Evolutionary conservation across 2,888 invertebrate genomes (phyloP).

Genomic region (Galeopsomyia nigrocyanea): DNA sequence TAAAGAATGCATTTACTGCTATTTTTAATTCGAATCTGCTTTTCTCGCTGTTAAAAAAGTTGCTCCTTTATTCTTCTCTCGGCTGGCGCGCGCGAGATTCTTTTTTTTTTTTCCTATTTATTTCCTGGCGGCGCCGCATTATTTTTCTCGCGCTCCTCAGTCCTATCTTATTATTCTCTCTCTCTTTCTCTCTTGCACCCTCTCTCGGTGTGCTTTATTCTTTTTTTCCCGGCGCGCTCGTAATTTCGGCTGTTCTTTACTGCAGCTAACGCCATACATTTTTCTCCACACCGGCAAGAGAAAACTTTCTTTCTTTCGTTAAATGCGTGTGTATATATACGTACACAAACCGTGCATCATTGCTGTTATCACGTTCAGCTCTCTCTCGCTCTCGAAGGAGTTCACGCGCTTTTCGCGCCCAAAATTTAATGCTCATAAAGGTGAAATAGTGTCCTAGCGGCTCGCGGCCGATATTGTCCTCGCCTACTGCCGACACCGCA

Average conservation of each 20-base stretch:
- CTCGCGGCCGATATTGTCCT: conserved; percentile 21
- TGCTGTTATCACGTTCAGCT: conserved; percentile 31
- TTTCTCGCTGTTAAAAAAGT: conserved; percentile 11
- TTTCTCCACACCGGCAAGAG: not conserved
- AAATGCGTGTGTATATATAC: not conserved
- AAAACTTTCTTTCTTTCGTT: conserved; percentile 15
- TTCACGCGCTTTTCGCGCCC: conserved; percentile 25
- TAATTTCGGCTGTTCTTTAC: conserved; percentile 28
- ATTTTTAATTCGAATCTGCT: conserved; percentile 35
- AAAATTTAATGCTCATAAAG: conserved; percentile 44
- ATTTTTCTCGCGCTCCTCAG: conserved; percentile 15
- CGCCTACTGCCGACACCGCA: not conserved
- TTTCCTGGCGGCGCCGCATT: conserved; percentile 9
- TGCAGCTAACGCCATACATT: not conserved
- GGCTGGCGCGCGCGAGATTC: not conserved
- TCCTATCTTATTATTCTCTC: conserved; percentile 37
- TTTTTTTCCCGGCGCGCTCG: conserved; percentile 23
- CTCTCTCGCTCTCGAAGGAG: conserved; percentile 45
- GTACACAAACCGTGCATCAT: not conserved
- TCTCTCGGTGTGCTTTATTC: conserved; percentile 32
- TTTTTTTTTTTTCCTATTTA: conserved; percentile 23
- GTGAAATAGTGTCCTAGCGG: conserved; percentile 33
- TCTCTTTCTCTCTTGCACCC: not conserved
- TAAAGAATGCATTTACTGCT: conserved; percentile 34
- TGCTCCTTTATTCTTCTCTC: conserved; percentile 5